Evolutionary conservation across 2,113 vertebrate species (phyloP).

Genomic region (Suricata suricatta): DNA sequence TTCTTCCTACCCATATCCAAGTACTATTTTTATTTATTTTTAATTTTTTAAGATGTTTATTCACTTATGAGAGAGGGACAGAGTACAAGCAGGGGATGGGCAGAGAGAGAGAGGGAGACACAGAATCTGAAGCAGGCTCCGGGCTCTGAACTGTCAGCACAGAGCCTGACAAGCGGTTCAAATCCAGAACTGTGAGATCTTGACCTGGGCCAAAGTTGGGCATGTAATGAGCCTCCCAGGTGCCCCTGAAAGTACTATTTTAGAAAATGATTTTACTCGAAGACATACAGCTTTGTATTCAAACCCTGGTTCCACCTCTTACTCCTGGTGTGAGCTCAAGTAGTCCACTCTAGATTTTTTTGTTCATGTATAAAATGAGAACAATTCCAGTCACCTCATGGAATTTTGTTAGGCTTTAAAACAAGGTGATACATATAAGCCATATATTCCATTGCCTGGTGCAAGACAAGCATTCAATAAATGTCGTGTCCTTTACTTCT

Average conservation of each 20-base stretch:
- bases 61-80: too few relatives aligned
- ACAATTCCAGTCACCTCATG: neutral
- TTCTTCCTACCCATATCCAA: neutral
- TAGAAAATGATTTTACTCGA: slow-evolving; percentile 20
- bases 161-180: too few relatives aligned
- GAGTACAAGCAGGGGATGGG: too few relatives aligned
- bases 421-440: neutral
- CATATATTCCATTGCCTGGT: neutral
- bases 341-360: slow-evolving; percentile 41
- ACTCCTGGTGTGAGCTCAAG: neutral
- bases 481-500: slow-evolving; percentile 24
- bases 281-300: neutral
- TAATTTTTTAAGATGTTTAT: too few relatives aligned
- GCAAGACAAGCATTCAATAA: slow-evolving; percentile 42
- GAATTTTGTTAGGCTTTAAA: slow-evolving; percentile 57
- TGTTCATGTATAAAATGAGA: slow-evolving; percentile 28
- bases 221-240: too few relatives aligned
- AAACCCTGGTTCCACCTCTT: neutral
- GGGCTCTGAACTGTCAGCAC: too few relatives aligned
- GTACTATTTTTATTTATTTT: neutral
- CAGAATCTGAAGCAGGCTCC: too few relatives aligned
- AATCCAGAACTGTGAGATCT: too few relatives aligned
- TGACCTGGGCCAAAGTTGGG: too few relatives aligned
- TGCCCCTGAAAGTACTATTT: neutral
- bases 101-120: too few relatives aligned